phyloP scores from a whole-genome alignment of 2,113 vertebrate species.

The Daboia siamensis region DNA sequence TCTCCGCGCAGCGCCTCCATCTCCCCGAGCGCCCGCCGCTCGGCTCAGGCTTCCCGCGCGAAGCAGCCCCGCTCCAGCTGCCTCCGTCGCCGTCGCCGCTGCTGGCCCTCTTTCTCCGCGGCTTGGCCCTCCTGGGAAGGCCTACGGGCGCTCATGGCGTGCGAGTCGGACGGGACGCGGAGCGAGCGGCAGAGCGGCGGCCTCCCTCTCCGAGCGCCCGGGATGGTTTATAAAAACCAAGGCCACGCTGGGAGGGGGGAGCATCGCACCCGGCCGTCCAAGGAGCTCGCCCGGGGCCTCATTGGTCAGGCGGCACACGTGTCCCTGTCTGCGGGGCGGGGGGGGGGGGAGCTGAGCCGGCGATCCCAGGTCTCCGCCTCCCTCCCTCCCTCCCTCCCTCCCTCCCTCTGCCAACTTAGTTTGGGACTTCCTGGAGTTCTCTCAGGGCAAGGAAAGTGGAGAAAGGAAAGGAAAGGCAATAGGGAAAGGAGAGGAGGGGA shows the following conservation, averaged over 20 bases:
- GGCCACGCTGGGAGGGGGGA: constrained; percentile 13
- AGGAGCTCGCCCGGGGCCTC: constrained; percentile 7
- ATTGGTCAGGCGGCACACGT: constrained; percentile 15
- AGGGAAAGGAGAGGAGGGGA: background rate
- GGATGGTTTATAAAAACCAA: constrained; percentile 21
- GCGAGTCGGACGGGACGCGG: constrained; percentile 4
- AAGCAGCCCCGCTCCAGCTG: background rate
- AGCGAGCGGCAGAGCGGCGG: background rate
- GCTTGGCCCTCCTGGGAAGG: background rate
- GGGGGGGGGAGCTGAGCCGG: background rate
- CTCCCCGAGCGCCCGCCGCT: constrained; percentile 69
- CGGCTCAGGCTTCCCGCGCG: constrained; percentile 68
- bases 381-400: too few relatives aligned
- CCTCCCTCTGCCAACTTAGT: too few relatives aligned
- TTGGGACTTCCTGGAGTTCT: background rate
- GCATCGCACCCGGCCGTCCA: background rate
- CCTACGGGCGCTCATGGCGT: constrained; percentile 32
- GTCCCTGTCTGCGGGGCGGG: constrained; percentile 45
- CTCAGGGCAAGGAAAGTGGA: too few relatives aligned
- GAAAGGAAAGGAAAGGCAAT: background rate
- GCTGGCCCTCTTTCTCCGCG: background rate
- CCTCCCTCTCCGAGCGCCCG: background rate
- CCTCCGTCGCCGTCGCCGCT: background rate
- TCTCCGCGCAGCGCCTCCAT: constrained; percentile 74
- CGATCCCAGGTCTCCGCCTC: background rate